Evolutionary conservation across 2,797 vertebrate species (phyloP), one percentile per base, ranked within the genome.

Genomic region (Ammospiza maritima): DNA sequence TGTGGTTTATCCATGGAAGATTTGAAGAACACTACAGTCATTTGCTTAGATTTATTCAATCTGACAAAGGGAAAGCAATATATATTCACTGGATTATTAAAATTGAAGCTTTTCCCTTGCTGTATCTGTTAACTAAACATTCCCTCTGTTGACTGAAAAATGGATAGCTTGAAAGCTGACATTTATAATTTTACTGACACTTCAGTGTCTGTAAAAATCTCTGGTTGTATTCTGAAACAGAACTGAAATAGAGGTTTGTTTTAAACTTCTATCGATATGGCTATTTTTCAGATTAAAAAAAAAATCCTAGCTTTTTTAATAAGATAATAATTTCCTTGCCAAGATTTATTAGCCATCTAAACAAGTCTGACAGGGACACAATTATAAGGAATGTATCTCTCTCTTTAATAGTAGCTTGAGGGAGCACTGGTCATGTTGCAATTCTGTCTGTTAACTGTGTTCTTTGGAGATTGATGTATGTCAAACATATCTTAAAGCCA

Each of bases 401-500:
- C 42, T 89, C 44, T 54, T 66, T 65, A 70, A 92, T 51, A 67
- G 51, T 61, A 67, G 44, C 88, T 73, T 88, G 58, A 89, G 74
- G 53, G 56, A 86, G 30, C 60, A 32, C 58, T 95, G 89, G 74
- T 95, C 44, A 47, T 6, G 6, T 62, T 61, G 36, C 42, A 71
- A 16, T 92, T 53, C 44, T 19, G 0, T 77, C 29, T 92, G 18
- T 94, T 54, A 81, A 47, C 56, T 72, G 71, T 66, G 32, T 69
- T 95, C 58, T 93, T 90, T 89, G 67, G 61, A 85, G 45, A 76
- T 54, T 77, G 50, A 71, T 93, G 84, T 91, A 20, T 90, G 80
- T 58, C 89, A 83, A 91, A 88, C 67, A 23, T 40, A 85, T 86
- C 76, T 96, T 75, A 97, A 96, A 94, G 77, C 56, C 75, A 62